These are phyloP conservation scores for Oreochromis grahami DNA, from an alignment of 2,797 vertebrate species.

Conservation along the genomic window DNA sequence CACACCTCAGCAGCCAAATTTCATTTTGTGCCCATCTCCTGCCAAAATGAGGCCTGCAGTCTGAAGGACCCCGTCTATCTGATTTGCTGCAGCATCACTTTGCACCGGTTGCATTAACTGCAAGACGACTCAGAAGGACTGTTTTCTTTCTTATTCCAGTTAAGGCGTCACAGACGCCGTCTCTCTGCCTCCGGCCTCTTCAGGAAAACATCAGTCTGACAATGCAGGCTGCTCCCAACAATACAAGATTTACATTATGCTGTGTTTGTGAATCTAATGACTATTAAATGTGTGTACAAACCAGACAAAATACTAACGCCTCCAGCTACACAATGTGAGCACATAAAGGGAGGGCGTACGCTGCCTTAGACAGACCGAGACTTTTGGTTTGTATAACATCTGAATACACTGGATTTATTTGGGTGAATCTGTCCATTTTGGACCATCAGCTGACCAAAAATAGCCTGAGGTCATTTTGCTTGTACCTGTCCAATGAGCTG, in stretches of 20 bases:
- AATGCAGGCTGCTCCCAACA: neutral
- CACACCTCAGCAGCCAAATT: neutral
- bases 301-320: neutral
- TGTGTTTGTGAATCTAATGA: neutral
- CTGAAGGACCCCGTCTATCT: neutral
- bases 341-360: neutral
- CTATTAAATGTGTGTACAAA: neutral
- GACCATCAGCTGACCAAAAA: neutral
- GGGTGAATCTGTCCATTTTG: fast-evolving
- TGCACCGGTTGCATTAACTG: neutral
- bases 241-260: neutral
- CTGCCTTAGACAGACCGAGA: neutral
- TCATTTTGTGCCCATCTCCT: neutral
- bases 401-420: fast-evolving
- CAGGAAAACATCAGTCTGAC: fast-evolving
- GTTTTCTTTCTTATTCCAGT: neutral
- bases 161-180: neutral
- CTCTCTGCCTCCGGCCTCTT: neutral
- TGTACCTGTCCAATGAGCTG: constrained; percentile 96
- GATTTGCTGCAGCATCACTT: neutral
- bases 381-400: neutral
- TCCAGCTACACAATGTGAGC: neutral
- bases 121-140: neutral
- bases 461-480: fast-evolving
- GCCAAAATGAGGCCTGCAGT: neutral